Conservation (phyloP, 2,888 invertebrate genomes). For the Apocheima hispidaria region DNA sequence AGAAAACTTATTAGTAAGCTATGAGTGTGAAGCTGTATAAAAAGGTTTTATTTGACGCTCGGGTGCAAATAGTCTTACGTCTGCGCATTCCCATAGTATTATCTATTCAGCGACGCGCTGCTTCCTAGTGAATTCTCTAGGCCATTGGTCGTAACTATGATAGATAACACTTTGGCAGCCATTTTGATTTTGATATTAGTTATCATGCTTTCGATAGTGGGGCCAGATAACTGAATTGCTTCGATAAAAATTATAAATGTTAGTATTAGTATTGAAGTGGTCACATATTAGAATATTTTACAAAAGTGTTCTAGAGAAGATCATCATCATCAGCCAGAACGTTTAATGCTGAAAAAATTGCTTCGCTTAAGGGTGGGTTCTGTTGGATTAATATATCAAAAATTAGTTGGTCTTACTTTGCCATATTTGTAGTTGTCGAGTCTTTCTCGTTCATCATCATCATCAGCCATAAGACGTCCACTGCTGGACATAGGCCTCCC, state of each 20-base stretch:
- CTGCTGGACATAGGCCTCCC: no score
- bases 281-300: slow-evolving; percentile 12
- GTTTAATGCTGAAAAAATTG: no score
- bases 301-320: neutral
- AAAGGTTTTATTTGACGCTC: no score
- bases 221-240: slow-evolving; percentile 37
- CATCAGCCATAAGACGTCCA: no score
- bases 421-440: no score
- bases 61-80: slow-evolving; percentile 2
- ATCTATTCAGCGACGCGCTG: slow-evolving; percentile 41
- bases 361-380: no score
- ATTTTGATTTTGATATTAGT: slow-evolving; percentile 66
- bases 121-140: slow-evolving; percentile 81
- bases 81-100: slow-evolving; percentile 1
- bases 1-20: no score
- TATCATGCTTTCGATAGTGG: slow-evolving; percentile 45
- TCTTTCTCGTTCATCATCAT: no score
- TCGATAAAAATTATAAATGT: slow-evolving; percentile 47
- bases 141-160: slow-evolving; percentile 73
- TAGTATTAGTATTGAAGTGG: slow-evolving; percentile 21
- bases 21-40: no score
- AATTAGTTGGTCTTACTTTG: no score
- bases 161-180: slow-evolving; percentile 74
- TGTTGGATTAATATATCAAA: no score
- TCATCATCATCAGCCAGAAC: no score